These are phyloP conservation scores for Eutrigla gurnardus DNA, from an alignment of 2,797 vertebrate genomes.

Conservation along the genomic window DNA sequence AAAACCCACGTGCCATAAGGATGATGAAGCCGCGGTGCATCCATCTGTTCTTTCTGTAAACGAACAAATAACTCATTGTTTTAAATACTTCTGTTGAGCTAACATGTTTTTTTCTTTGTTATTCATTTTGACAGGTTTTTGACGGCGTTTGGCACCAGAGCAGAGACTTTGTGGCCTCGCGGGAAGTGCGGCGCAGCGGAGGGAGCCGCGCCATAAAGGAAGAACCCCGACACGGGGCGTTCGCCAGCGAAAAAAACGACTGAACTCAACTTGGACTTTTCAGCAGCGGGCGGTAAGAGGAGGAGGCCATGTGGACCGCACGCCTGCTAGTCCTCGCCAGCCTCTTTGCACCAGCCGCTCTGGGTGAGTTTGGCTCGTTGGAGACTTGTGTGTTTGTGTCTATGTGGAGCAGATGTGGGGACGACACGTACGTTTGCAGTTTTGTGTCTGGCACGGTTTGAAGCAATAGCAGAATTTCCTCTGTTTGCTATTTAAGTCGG, in stretches of 20 bases:
- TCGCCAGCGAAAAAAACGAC: slow-evolving; percentile 54
- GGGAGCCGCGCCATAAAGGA: slow-evolving; percentile 58
- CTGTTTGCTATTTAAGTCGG: slow-evolving; percentile 32
- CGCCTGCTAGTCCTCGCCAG: slow-evolving; percentile 91
- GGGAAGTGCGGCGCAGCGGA: slow-evolving; percentile 61
- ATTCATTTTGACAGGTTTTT: slow-evolving; percentile 43
- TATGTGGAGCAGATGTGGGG: slow-evolving; percentile 23
- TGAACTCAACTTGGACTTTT: slow-evolving; percentile 69
- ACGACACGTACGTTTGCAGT: slow-evolving; percentile 7
- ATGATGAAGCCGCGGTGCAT: slow-evolving; percentile 60
- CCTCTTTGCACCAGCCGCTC: slow-evolving; percentile 88
- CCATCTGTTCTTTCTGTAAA: slow-evolving; percentile 69
- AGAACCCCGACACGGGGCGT: slow-evolving; percentile 45
- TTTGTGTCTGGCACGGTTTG: slow-evolving; percentile 36
- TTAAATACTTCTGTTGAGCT: slow-evolving; percentile 31
- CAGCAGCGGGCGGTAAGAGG: slow-evolving; percentile 78
- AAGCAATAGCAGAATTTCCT: slow-evolving; percentile 40
- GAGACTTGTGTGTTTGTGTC: slow-evolving; percentile 18
- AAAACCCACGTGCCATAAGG: slow-evolving; percentile 62
- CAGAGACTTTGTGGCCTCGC: slow-evolving; percentile 28
- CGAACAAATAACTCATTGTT: neutral
- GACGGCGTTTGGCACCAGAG: slow-evolving; percentile 43
- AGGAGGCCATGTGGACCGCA: slow-evolving; percentile 94
- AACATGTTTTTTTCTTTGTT: slow-evolving; percentile 1
- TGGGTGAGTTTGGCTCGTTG: slow-evolving; percentile 86